These are phyloP conservation scores for Chaenogobius annularis DNA, from an alignment of 2,113 vertebrate genomes.

Conservation along the genomic window DNA sequence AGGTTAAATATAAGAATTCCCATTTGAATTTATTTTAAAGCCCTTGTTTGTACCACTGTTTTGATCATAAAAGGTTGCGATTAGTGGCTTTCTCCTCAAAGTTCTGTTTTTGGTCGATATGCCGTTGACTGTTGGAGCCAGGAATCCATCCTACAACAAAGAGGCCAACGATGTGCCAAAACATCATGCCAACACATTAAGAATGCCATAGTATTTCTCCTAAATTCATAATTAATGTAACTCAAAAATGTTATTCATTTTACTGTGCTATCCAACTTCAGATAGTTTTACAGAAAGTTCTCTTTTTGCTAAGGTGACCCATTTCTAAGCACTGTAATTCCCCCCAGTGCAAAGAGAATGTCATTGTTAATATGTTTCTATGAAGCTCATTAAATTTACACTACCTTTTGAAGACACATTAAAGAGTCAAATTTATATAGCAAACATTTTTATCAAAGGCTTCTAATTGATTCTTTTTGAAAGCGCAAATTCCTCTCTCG, in stretches of 20 bases:
- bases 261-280: not conserved
- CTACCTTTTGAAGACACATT: conserved; percentile 24
- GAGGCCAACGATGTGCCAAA: too few species aligned
- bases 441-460: conserved; percentile 22
- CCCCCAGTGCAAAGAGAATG: not conserved
- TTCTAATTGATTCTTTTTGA: conserved; percentile 36
- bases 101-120: too few species aligned
- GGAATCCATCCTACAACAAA: too few species aligned
- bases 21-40: too few species aligned
- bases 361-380: conserved; percentile 5
- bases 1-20: too few species aligned
- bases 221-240: not conserved
- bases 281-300: not conserved
- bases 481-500: conserved; percentile 26
- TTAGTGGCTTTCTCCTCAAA: too few species aligned
- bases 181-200: too few species aligned
- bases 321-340: not conserved
- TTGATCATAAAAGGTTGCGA: too few species aligned
- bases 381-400: conserved; percentile 23
- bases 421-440: conserved; percentile 16
- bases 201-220: too few species aligned
- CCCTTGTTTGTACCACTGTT: too few species aligned
- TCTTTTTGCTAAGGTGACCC: not conserved
- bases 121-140: too few species aligned
- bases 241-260: not conserved